Evolutionary conservation across 2,888 invertebrate species (phyloP).

Genomic region (Nymphalis urticae): DNA sequence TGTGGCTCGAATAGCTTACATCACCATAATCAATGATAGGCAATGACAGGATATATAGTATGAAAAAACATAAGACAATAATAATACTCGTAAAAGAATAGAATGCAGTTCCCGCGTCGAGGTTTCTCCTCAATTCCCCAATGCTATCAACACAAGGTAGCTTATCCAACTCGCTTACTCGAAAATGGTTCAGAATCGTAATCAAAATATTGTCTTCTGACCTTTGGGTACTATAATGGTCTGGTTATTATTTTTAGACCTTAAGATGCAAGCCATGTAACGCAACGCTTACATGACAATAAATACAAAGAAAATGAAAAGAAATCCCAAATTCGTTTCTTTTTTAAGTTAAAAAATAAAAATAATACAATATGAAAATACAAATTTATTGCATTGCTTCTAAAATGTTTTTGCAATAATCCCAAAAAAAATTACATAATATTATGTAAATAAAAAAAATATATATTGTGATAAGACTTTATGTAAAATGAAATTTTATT

Average conservation of each 20-base stretch:
- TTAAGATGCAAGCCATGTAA: background rate
- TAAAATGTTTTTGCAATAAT: no score
- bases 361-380: no score
- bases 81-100: background rate
- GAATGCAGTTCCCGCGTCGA: background rate
- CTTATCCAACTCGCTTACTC: constrained; percentile 5
- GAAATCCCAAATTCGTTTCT: background rate
- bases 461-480: no score
- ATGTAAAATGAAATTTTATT: no score
- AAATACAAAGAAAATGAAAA: background rate
- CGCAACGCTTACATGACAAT: background rate
- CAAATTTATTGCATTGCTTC: no score
- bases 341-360: background rate
- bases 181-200: background rate
- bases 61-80: background rate
- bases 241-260: constrained; percentile 2
- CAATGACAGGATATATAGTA: no score
- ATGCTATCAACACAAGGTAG: constrained; percentile 4
- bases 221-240: constrained; percentile 1
- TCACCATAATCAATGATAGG: no score
- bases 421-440: no score
- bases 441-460: no score
- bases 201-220: constrained; percentile 10
- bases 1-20: no score
- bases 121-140: constrained; percentile 1